Evolutionary conservation across 2,113 vertebrate species (phyloP).

Genomic region (Acinonyx jubatus): DNA sequence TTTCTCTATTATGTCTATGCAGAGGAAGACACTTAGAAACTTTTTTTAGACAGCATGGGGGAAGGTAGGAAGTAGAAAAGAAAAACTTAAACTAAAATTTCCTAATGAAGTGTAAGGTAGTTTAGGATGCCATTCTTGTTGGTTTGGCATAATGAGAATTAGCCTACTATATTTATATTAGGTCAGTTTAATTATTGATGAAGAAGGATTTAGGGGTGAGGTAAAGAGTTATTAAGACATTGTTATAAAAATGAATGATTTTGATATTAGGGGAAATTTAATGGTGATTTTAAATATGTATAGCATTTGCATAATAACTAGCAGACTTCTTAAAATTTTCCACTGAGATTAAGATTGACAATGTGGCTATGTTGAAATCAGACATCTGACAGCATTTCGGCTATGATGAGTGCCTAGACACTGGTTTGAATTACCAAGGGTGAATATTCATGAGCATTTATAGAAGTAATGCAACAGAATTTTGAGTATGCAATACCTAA

Average conservation of each 20-base stretch:
- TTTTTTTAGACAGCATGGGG: not conserved
- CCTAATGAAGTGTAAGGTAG: not conserved
- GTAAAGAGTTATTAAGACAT: not conserved
- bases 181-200: not conserved
- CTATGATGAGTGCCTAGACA: not conserved
- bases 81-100: not conserved
- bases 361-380: not conserved
- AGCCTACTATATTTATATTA: not conserved
- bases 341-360: conserved; percentile 24
- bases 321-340: not conserved
- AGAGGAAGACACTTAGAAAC: not conserved
- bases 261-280: not conserved
- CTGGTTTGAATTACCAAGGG: not conserved
- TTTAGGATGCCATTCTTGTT: not conserved
- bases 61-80: not conserved
- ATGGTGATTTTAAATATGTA: not conserved
- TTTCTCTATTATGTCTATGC: not conserved
- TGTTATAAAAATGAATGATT: not conserved
- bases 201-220: not conserved
- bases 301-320: not conserved
- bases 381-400: not conserved
- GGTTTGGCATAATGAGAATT: not conserved
- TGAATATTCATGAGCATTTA: conserved; percentile 1
- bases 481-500: not conserved
- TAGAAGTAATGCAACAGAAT: not conserved